phyloP scores from a whole-genome alignment of 2,888 invertebrate genomes.

The Crematogaster levior region DNA sequence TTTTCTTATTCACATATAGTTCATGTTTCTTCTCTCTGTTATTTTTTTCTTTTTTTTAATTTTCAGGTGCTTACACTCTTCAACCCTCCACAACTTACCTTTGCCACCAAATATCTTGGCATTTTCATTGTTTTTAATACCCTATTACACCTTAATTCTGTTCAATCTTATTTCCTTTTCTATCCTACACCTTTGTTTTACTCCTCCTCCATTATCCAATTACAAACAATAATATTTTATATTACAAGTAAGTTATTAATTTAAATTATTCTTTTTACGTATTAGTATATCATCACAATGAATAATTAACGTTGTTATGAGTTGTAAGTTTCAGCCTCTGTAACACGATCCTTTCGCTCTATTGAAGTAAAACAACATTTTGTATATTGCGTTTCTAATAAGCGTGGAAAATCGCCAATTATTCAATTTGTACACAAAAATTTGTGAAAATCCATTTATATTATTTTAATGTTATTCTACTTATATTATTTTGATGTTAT shows the following conservation, averaged over 20 bases:
- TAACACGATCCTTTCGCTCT: slow-evolving; percentile 48
- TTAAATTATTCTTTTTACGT: not conserved
- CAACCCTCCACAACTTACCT: not conserved
- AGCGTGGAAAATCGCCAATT: not conserved
- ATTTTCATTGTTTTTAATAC: not conserved
- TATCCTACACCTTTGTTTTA: not conserved
- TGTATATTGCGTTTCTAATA: not conserved
- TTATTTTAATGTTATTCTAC: too few species aligned
- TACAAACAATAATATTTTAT: not conserved
- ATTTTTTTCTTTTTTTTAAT: not conserved
- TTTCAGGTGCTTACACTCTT: not conserved
- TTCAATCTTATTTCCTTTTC: not conserved
- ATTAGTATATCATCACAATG: not conserved
- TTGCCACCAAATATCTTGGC: not conserved
- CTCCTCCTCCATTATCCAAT: not conserved
- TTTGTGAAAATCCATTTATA: not conserved
- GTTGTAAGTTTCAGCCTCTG: slow-evolving; percentile 53
- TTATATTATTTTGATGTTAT: too few species aligned
- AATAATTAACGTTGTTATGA: slow-evolving; percentile 15
- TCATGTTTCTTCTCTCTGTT: not conserved
- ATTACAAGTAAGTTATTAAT: not conserved
- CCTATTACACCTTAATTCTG: not conserved
- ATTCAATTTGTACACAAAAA: not conserved
- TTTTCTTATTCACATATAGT: not conserved
- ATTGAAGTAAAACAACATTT: not conserved